These are phyloP conservation scores for Crenichthys baileyi DNA, from an alignment of 2,797 vertebrate genomes.

Conservation along the genomic window DNA sequence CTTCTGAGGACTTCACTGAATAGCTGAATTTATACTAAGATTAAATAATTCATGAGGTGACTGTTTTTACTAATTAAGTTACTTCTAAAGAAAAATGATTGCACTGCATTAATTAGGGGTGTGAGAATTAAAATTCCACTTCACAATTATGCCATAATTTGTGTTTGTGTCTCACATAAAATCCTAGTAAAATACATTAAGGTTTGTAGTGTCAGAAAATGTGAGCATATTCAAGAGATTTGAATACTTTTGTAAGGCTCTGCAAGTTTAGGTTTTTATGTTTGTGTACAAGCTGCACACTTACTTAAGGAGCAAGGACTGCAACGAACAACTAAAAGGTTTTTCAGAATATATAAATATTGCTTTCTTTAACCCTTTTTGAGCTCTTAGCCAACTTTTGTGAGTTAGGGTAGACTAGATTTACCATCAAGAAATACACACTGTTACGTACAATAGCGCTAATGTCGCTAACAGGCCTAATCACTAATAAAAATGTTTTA, in stretches of 20 bases:
- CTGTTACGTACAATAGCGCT: neutral
- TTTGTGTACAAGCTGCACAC: neutral
- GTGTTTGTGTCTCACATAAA: neutral
- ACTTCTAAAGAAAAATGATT: neutral
- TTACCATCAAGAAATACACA: neutral
- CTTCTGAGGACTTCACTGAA: neutral
- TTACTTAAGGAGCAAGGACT: neutral
- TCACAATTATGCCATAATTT: neutral
- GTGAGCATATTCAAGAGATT: neutral
- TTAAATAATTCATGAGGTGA: neutral
- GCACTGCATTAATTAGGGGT: neutral
- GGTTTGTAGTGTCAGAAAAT: neutral
- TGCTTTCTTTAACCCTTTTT: neutral
- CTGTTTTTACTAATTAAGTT: neutral
- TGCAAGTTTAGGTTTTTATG: neutral
- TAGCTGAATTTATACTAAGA: neutral
- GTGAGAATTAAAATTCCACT: neutral
- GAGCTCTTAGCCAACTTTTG: neutral
- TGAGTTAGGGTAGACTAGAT: neutral
- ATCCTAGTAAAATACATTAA: neutral
- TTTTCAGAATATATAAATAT: neutral
- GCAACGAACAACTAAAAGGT: neutral
- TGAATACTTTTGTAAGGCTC: neutral
- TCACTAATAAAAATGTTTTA: neutral
- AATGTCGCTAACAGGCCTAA: neutral